Evolutionary conservation across 2,888 invertebrate genomes (phyloP).

Genomic region (Limnephilus lunatus): DNA sequence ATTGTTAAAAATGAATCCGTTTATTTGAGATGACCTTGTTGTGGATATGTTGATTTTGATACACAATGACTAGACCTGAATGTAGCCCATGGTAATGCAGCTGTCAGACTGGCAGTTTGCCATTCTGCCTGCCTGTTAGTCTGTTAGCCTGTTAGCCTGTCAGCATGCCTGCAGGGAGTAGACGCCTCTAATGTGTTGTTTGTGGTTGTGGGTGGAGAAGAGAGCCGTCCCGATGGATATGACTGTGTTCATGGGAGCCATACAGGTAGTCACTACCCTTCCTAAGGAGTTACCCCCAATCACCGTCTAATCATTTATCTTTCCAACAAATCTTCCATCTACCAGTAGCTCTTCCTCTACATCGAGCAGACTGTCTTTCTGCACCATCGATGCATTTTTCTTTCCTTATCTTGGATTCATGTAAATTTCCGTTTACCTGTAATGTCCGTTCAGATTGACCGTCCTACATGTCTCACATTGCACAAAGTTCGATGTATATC

Average conservation of each 20-base stretch:
- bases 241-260: conserved; percentile 86
- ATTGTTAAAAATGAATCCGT: neutral
- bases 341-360: neutral
- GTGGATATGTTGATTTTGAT: neutral
- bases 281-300: conserved; percentile 20
- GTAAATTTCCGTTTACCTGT: neutral
- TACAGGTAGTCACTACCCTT: conserved; percentile 74
- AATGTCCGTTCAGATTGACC: neutral
- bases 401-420: neutral
- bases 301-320: neutral
- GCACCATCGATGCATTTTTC: neutral
- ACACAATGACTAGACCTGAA: neutral
- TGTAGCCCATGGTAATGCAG: neutral
- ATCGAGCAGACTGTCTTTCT: neutral
- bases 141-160: neutral
- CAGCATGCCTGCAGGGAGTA: conserved; percentile 24
- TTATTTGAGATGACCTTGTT: neutral
- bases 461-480: neutral
- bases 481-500: neutral
- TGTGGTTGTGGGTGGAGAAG: conserved; percentile 72
- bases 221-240: conserved; percentile 86
- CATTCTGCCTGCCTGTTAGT: no score
- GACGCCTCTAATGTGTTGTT: conserved; percentile 68
- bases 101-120: neutral
- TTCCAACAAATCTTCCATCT: neutral